A percentile compares a stretch with the other conserved stretches of the same genome.
phyloP scores from a whole-genome alignment of 2,113 vertebrate genomes.

The Corythaixoides concolor region DNA sequence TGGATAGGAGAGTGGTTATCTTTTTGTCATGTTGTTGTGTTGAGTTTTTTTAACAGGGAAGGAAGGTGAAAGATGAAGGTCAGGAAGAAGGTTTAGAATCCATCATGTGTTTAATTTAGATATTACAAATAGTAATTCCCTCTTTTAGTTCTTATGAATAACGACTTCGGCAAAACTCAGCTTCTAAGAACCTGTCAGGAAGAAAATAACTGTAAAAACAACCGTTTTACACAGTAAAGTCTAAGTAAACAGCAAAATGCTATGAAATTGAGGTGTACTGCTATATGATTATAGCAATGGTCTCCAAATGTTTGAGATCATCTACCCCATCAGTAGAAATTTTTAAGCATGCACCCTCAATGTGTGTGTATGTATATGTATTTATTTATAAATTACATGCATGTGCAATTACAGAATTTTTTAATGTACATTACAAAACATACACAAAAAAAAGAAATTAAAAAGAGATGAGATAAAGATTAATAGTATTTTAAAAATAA shows the following conservation, averaged over 20 bases:
- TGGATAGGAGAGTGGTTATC: neutral
- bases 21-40: neutral
- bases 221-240: neutral
- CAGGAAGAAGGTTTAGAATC: neutral
- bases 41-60: neutral
- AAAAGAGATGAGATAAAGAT: neutral
- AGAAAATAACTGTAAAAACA: neutral
- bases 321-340: neutral
- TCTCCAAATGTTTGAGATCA: neutral
- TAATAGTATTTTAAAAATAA: neutral
- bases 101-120: neutral
- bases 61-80: neutral
- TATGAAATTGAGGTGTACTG: neutral
- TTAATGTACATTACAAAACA: neutral
- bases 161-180: neutral
- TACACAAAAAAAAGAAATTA: neutral
- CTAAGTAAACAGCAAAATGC: neutral
- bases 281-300: neutral
- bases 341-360: rapidly evolving
- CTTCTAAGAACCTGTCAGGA: neutral
- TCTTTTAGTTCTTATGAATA: neutral
- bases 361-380: neutral
- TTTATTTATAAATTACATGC: neutral
- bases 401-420: neutral
- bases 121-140: neutral